Conservation (phyloP, 2,797 vertebrate genomes). For the Cetoscarus ocellatus region DNA sequence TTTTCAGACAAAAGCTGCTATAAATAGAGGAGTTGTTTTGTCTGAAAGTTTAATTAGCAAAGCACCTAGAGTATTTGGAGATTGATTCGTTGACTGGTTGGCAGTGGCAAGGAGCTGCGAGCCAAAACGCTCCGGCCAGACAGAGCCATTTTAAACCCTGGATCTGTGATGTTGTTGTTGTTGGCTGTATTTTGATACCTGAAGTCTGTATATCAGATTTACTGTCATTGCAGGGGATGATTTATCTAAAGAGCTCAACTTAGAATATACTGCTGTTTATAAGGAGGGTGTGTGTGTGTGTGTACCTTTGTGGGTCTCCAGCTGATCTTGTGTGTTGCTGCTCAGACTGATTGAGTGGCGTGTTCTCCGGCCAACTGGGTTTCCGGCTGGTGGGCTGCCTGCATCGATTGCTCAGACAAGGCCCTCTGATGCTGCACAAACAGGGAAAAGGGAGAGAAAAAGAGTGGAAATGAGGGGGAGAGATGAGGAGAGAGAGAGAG, state of each 20-base stretch:
- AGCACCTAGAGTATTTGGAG: conserved; percentile 51
- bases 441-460: conserved; percentile 19
- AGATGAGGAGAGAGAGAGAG: conserved; percentile 1
- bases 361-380: conserved; percentile 62
- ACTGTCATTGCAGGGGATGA: conserved; percentile 31
- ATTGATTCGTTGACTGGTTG: conserved; percentile 40
- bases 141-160: conserved; percentile 30
- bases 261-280: conserved; percentile 43
- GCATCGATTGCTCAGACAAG: conserved; percentile 62
- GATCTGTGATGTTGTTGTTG: conserved; percentile 35
- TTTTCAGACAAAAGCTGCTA: conserved; percentile 57
- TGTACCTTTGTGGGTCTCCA: conserved; percentile 59
- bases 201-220: conserved; percentile 29
- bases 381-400: conserved; percentile 66
- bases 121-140: conserved; percentile 12
- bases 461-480: conserved; percentile 7
- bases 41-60: conserved; percentile 63
- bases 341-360: conserved; percentile 72
- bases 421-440: conserved; percentile 42
- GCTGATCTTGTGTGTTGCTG: conserved; percentile 52
- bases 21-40: conserved; percentile 58
- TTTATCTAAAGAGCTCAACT: conserved; percentile 35
- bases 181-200: conserved; percentile 37
- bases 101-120: conserved; percentile 21
- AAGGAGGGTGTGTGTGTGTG: conserved; percentile 35